phyloP scores from a whole-genome alignment of 1,140 invertebrate species.

The Drosophila lowei region DNA sequence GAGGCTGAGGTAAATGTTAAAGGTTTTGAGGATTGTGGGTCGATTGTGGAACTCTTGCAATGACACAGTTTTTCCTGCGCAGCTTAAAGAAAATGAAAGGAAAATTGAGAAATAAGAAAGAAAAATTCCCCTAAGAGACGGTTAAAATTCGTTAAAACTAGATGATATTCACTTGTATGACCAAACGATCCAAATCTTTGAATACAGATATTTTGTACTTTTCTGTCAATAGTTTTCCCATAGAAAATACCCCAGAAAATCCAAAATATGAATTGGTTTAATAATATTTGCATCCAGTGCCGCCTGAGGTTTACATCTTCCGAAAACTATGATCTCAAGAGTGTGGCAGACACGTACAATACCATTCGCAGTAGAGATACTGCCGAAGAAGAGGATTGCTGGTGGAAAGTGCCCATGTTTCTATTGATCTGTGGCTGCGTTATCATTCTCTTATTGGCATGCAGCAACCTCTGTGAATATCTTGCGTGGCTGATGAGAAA shows the following conservation, averaged over 20 bases:
- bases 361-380: too few relatives aligned
- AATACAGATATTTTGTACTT: background rate
- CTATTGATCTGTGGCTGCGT: too few relatives aligned
- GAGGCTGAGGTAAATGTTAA: conserved; percentile 54
- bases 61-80: conserved; percentile 46
- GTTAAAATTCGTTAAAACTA: background rate
- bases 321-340: too few relatives aligned
- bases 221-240: background rate
- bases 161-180: too few relatives aligned
- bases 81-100: conserved; percentile 9
- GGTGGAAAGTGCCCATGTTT: too few relatives aligned
- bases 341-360: too few relatives aligned
- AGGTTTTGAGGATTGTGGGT: conserved; percentile 55
- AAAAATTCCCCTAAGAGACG: background rate
- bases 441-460: too few relatives aligned
- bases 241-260: background rate
- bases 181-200: background rate
- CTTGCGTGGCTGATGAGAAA: too few relatives aligned
- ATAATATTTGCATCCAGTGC: too few relatives aligned
- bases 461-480: too few relatives aligned
- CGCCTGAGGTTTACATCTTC: too few relatives aligned
- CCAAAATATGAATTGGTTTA: conserved; percentile 16
- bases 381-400: too few relatives aligned
- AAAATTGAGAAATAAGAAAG: background rate
- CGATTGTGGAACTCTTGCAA: conserved; percentile 41